phyloP scores from a whole-genome alignment of 1,140 invertebrate species.

The Nasonia vitripennis region DNA sequence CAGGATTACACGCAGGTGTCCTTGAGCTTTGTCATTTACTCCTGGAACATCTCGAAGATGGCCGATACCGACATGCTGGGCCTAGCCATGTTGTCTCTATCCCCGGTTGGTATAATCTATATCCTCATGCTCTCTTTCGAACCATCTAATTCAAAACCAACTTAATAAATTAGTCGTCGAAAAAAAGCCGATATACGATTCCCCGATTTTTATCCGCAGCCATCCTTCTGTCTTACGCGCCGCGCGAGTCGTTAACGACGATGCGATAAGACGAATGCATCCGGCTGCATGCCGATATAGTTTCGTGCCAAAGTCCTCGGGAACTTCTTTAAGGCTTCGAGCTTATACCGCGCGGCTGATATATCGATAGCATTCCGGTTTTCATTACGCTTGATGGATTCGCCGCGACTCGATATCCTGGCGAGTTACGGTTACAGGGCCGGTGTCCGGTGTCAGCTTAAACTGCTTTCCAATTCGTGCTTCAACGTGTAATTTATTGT shows the following conservation, averaged over 20 bases:
- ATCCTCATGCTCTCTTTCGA: too few relatives aligned
- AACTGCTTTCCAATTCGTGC: slow-evolving; percentile 20
- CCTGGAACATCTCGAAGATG: slow-evolving; percentile 70
- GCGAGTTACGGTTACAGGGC: background rate
- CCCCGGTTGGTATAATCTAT: slow-evolving; percentile 59
- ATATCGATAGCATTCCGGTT: slow-evolving; percentile 33
- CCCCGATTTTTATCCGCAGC: too few relatives aligned
- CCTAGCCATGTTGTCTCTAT: slow-evolving; percentile 66
- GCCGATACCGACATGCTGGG: slow-evolving; percentile 72
- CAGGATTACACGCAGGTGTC: slow-evolving; percentile 75
- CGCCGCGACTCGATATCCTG: background rate
- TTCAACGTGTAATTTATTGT: background rate
- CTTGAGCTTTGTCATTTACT: slow-evolving; percentile 71
- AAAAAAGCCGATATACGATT: too few relatives aligned
- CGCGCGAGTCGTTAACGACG: too few relatives aligned
- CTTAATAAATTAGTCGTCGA: too few relatives aligned
- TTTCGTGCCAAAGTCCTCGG: background rate
- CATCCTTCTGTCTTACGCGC: too few relatives aligned
- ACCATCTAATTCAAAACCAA: too few relatives aligned
- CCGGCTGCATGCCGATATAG: background rate
- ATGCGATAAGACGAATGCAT: background rate
- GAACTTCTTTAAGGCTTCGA: background rate
- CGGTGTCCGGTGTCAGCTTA: slow-evolving; percentile 25
- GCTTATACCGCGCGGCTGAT: background rate
- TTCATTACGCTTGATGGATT: slow-evolving; percentile 19